Base-by-base conservation (phyloP, 2,113 vertebrate genomes). In the Euleptes europaea region DNA sequence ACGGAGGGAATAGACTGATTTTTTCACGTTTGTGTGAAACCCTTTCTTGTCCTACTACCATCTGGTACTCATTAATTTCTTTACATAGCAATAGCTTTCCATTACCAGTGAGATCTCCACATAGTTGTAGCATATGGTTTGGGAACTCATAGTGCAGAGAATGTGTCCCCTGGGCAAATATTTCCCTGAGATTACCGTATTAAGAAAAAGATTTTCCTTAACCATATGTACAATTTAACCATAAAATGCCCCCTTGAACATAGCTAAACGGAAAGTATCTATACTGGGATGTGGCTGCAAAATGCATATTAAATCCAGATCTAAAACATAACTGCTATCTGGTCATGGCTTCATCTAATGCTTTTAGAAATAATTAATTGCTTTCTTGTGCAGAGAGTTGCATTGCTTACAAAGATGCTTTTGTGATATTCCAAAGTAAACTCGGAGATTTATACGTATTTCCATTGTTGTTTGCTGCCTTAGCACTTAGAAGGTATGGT, bases 1-100 rank as follows among this genome's bases (percentile, higher is more conserved):
- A 72, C 65, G 88, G 49, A 93, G 86, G 9, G 40, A 90, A 92
- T 89, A 74, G 66, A 60, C 67, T 84, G 88, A 88, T 94, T 95
- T 94, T 57, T 86, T 95, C 44, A 19, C 3, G 1, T 92, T 94
- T 95, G 54, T 86, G 80, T 90, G 83, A 89, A 95, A 81, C 86
- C 54, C 70, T 88, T 92, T 60, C 91, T 88, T 93, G 94, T 93
- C 91, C 95, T 94, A 93, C 70, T 4, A 84, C 93, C 94, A 95
- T 96, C 94, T 96, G 95, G 94, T 91, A 93, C 82, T 73, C 92
- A 91, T 94, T 95, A 94, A 89, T 95, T 89, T 92, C 84, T 90
- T 92, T 86, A 88, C 88, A 80, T 93, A 95, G 90, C 89, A 89
- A 91, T 93, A 90, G 83, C 85, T 94, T 94, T 94, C 92, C 88